Evolutionary conservation across 2,888 invertebrate species (phyloP).

Genomic region (Sicus ferrugineus): DNA sequence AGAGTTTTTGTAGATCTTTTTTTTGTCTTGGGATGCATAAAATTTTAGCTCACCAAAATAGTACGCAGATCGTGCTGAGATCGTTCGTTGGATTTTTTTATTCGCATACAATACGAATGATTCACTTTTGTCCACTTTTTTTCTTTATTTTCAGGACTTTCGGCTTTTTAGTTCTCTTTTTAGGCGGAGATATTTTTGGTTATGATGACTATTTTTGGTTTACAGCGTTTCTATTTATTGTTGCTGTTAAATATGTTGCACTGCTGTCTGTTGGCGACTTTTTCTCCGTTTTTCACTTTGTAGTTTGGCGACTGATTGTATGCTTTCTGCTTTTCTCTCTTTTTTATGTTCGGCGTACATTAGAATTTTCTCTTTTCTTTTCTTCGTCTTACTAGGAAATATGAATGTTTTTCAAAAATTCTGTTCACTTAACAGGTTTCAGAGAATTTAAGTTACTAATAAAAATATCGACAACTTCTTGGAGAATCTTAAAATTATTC

Average conservation of each 20-base stretch:
- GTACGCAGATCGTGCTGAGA: no score
- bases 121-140: background rate
- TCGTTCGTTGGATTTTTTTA: no score
- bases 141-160: background rate
- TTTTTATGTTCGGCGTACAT: background rate
- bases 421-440: no score
- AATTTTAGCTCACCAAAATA: no score
- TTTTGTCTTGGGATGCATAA: no score
- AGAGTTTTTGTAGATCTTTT: no score
- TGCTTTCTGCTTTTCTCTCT: background rate
- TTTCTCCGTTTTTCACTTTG: background rate
- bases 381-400: no score
- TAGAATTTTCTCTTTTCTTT: no score
- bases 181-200: background rate
- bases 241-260: background rate
- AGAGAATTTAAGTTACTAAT: no score
- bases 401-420: no score
- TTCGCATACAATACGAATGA: background rate
- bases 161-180: background rate
- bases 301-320: background rate
- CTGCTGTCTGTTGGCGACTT: background rate
- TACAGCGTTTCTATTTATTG: background rate
- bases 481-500: no score
- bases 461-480: no score
- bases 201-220: conserved; percentile 13